Base-by-base conservation (phyloP, 53 echinoderm and acorn worm species). In the Apostichopus leukothele region DNA sequence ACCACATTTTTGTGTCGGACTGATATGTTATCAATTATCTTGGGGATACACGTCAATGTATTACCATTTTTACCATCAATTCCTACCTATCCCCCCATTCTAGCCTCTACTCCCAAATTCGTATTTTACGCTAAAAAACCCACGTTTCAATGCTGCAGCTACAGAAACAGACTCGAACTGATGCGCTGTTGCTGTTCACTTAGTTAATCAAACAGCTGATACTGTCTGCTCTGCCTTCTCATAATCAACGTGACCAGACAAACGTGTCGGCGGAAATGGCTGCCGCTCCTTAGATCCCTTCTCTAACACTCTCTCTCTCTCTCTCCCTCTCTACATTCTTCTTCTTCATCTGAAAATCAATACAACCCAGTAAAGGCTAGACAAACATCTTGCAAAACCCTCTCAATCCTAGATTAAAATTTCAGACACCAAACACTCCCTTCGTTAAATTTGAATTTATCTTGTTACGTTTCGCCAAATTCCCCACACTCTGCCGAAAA, bases 391-490 rank as follows among this genome's bases (percentile, higher is more conserved):
- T 19, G 18, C 71, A 5, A 19, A 71, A 79, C 51, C 50, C 59
- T 59, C 55, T 81, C 81, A 81, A 81, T 81, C 19, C 81, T 55
- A 54, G 81, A 81, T 55, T 81, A 81, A 54, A 81, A 81, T 81
- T 81, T 81, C 54, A 81, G 81, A 81, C 81, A 81, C 81, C 81
- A 81, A 81, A 81, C 81, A 81, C 81, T 81, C 81, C 81, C 81
- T 81, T 81, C 54, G 81, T 81, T 81, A 81, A 81, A 81, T 81
- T 81, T 81, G 81, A 81, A 81, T 81, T 81, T 55, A 81, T 81
- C 81, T 81, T 54, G 81, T 81, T 81, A 81, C 81, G 81, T 81
- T 55, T 55, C 5, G 81, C 81, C 39, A 39, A 81, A 55, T 81
- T 81, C 81, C 81, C 81, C 39, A 39, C 39, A 50, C 77, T 59